Base-by-base conservation (phyloP, 2,113 vertebrate species). In the Spizaetus ornatus region DNA sequence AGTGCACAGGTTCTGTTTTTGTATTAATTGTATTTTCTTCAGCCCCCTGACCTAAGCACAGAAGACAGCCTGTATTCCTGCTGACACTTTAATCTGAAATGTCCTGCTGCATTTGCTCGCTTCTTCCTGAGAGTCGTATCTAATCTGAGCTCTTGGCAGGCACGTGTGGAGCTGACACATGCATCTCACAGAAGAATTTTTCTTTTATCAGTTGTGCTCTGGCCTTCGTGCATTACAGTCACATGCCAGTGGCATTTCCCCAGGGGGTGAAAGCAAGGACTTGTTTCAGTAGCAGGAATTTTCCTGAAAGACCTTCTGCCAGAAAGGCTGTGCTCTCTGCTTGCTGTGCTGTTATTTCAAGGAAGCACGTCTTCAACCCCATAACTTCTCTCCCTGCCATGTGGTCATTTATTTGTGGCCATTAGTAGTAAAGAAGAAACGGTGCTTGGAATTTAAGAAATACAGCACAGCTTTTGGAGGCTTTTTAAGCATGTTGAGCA, bases 221-320 rank as follows among this genome's bases (percentile, higher is more conserved):
- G 72, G 62, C 72, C 82, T 73, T 73, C 3, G 0, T 80, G 88
- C 50, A 5, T 58, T 42, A 0, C 69, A 65, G 92, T 58, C 86
- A 34, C 86, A 13, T 90, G 85, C 82, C 72, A 45, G 82, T 31
- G 40, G 67, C 92, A 10, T 82, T 88, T 88, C 86, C 83, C 82
- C 4, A 1, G 50, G 88, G 72, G 55, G 58, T 66, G 90, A 66
- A 79, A 84, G 56, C 65, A 47, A 38, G 27, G 82, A 55, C 76
- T 90, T 25, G 3, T 83, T 80, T 86, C 70, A 36, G 79, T 69
- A 91, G 86, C 79, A 84, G 88, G 83, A 92, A 82, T 95, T 91
- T 84, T 89, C 80, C 93, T 80, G 66, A 36, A 16, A 34, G 69
- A 22, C 63, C 55, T 83, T 23, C 62, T 84, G 85, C 25, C 81